A percentile compares a stretch with the other conserved stretches of the same genome.
These are phyloP conservation scores for Donacobius atricapilla DNA, from an alignment of 2,113 vertebrate species.

Conservation along the genomic window DNA sequence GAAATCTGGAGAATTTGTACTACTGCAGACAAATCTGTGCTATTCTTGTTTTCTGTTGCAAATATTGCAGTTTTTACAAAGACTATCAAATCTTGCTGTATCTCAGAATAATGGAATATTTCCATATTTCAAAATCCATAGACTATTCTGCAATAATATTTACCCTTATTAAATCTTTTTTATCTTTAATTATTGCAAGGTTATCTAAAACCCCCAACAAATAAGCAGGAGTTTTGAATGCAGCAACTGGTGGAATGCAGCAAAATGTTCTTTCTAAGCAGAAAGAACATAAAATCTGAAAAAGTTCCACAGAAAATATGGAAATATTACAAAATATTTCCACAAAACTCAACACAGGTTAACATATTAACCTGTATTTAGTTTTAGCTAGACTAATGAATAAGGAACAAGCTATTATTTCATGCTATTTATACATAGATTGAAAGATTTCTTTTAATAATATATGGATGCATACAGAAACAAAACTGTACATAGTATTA, in stretches of 20 bases:
- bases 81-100: not conserved
- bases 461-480: not conserved
- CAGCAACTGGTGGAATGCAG: too few species aligned
- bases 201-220: not conserved
- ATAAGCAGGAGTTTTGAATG: not conserved
- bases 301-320: not conserved
- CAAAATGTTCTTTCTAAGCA: too few species aligned
- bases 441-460: not conserved
- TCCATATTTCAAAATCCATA: not conserved
- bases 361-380: not conserved
- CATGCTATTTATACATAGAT: not conserved
- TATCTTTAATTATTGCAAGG: not conserved
- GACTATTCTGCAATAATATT: not conserved
- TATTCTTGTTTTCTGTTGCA: not conserved
- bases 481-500: not conserved
- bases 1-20: not conserved
- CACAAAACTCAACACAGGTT: too few species aligned
- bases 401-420: not conserved
- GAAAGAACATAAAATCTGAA: not conserved
- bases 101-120: not conserved
- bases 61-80: not conserved
- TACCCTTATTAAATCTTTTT: not conserved
- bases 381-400: not conserved
- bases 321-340: not conserved
- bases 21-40: not conserved